Evolutionary conservation across 2,888 invertebrate species (phyloP), one percentile per base, ranked within the genome.

Genomic region (Hartigia nigra): DNA sequence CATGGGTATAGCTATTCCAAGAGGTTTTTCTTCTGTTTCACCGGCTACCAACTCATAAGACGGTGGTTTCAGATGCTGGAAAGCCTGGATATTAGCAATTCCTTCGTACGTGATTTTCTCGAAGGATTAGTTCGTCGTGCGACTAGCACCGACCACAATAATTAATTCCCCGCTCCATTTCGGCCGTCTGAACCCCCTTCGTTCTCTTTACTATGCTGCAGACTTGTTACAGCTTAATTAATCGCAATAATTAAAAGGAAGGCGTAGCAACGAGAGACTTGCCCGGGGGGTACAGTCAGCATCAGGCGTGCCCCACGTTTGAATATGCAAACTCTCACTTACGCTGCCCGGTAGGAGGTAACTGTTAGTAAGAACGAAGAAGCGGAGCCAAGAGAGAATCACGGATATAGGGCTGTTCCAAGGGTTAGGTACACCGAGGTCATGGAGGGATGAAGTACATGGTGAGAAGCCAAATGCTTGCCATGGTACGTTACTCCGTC

Each of bases 211-310:
- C 80, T 74, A 80, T 76, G 76, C 78, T 55, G 55, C 55, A 78
- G 84, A 85, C 88, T 88, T 88, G 88, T 88, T 87, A 87, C 85
- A 86, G 86, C 88, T 90, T 89, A 90, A 89, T 90, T 90, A 89
- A 90, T 90, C 86, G 87, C 87, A 90, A 90, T 90, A 90, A 90
- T 90, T 90, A 90, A 90, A 90, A 90, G 87, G 85, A 86, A 87
- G 88, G 86, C 81, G 82, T 84, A 84, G 82, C 83, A 86, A 82
- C 76, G 79, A 77, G 81, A 81, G 78, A 82, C 80, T 79, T 80
- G 81, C 77, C 80, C 80, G 77, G 70, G 72, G 79, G 80, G 82
- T 70, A 80, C 79, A 85, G 83, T 84, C 82, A 80, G 84, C 87
- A 86, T 78, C 84, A 77, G 84, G 85, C 85, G 79, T 78, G 81